Evolutionary conservation across 1,140 invertebrate genomes (phyloP), one percentile per base, ranked within the genome.

Genomic region (Dendrolimus kikuchii): DNA sequence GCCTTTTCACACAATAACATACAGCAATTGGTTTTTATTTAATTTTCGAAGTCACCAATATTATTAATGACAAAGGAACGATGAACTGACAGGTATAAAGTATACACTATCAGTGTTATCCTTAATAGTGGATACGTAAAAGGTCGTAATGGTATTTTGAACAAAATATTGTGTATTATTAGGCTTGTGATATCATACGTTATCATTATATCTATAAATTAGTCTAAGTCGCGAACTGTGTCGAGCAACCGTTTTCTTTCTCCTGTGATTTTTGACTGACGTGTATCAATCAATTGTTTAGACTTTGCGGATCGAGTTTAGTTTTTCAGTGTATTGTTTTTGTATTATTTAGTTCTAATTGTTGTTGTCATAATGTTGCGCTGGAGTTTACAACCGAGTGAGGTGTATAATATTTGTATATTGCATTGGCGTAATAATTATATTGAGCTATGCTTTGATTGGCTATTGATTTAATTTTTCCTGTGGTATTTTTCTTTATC

Each of bases 121-220:
- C 23, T 23, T 23, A 23, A 23, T 23, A 23, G 23, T 23, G 23
- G 3, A 23, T 23, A 23, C 23, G 23, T 23, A 23, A 23, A 23
- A 23, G 23, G 23, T 23, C 23, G 23, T 23, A 23, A 23, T 23
- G 23, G 23, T 23, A 3, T 23, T 23, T 23, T 23, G 23, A 23
- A 23, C 3, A 23, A 23, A 23, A 23, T 23, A 23, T 23, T 23
- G 42, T 45, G 38, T 38, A 44, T 51, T 51, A 51, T 51, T 73
- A 57, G 64, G 62, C 71, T 74, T 73, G 72, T 68, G 80, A 75
- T 85, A 85, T 72, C 77, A 61, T 49, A 56, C 63, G 59, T 85
- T 85, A 85, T 85, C 81, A 77, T 57, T 74, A 67, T 79, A 78
- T 81, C 76, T 75, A 76, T 74, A 75, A 75, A 72, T 73, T 64